phyloP scores from a whole-genome alignment of 2,888 invertebrate genomes.

The Lithophane leautieri region DNA sequence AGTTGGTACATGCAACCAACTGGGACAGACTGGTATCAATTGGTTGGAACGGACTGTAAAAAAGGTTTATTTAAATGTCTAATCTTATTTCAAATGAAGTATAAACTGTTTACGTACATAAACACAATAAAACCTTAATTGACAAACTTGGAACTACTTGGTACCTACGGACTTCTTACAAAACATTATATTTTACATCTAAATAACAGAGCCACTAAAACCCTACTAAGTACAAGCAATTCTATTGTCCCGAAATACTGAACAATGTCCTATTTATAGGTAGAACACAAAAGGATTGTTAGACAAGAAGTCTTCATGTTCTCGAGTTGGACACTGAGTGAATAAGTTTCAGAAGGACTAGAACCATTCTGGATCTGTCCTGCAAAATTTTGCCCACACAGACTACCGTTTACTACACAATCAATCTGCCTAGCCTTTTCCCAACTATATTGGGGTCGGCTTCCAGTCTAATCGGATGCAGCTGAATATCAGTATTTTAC shows the following conservation, averaged over 20 bases:
- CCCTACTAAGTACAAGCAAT: slow-evolving; percentile 34
- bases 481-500: no score
- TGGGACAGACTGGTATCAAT: background rate
- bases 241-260: slow-evolving; percentile 57
- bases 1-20: no score
- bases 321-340: slow-evolving; percentile 1
- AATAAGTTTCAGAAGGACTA: slow-evolving; percentile 19
- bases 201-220: slow-evolving; percentile 45
- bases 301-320: slow-evolving; percentile 54
- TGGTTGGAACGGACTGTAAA: no score
- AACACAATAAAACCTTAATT: background rate
- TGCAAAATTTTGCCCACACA: no score
- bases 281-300: slow-evolving; percentile 53
- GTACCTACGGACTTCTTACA: background rate
- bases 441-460: no score
- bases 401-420: no score
- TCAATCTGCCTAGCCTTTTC: no score
- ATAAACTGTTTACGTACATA: background rate
- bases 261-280: slow-evolving; percentile 57
- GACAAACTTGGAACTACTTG: background rate
- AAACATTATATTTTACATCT: slow-evolving; percentile 23
- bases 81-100: no score
- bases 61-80: no score
- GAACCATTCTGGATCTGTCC: background rate
- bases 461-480: no score